Evolutionary conservation across 2,113 vertebrate species (phyloP).

Genomic region (Clarias batrachus): DNA sequence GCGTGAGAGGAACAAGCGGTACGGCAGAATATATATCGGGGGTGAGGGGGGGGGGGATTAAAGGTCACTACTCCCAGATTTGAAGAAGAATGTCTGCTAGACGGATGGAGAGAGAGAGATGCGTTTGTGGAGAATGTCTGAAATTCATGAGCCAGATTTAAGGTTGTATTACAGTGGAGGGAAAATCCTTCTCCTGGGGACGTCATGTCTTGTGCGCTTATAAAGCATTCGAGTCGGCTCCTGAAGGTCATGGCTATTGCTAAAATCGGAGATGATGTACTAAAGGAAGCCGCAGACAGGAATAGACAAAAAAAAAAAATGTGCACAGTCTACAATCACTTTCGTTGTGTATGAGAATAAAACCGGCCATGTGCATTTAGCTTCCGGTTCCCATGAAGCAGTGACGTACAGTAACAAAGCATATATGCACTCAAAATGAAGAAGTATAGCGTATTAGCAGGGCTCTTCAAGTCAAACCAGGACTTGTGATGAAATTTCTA

Average conservation of each 20-base stretch:
- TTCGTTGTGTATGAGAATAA: neutral
- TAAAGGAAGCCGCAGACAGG: no score
- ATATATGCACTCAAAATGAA: no score
- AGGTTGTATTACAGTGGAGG: neutral
- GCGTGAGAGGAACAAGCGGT: neutral
- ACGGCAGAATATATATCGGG: neutral
- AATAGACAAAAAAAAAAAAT: neutral
- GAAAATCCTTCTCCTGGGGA: neutral
- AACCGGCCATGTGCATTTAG: neutral
- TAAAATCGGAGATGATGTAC: neutral
- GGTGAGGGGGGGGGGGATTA: neutral
- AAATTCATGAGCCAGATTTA: neutral
- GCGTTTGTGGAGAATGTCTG: neutral
- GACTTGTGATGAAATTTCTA: no score
- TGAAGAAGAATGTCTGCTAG: neutral
- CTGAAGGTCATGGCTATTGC: neutral
- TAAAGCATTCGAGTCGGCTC: neutral
- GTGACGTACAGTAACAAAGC: no score
- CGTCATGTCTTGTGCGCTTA: neutral
- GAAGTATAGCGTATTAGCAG: no score
- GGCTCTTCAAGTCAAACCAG: no score
- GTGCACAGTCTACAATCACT: neutral
- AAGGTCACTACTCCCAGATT: neutral
- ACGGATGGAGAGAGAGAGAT: neutral
- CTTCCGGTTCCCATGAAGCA: neutral